Conservation (phyloP, 2,888 invertebrate genomes). For the Pyrrhia umbra region DNA sequence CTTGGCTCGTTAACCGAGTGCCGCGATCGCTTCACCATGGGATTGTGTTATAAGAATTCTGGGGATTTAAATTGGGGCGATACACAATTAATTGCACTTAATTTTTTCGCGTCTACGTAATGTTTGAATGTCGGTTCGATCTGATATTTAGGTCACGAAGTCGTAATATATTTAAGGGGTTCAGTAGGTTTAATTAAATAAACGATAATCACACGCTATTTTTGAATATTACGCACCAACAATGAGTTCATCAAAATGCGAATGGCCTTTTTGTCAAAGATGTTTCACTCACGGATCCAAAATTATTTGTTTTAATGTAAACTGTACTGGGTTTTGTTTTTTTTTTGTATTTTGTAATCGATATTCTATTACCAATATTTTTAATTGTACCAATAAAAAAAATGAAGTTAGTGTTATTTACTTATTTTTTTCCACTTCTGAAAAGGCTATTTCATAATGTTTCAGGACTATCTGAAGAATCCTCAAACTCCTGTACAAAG, state of each 20-base stretch:
- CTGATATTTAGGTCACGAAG: conserved; percentile 35
- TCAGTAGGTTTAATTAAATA: conserved; percentile 33
- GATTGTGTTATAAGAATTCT: too few relatives aligned
- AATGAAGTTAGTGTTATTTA: too few relatives aligned
- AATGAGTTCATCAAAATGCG: conserved; percentile 36
- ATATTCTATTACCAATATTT: too few relatives aligned
- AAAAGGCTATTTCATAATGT: too few relatives aligned
- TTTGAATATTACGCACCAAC: conserved; percentile 31
- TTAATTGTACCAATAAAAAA: too few relatives aligned
- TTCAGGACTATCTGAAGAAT: too few relatives aligned
- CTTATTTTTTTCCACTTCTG: too few relatives aligned
- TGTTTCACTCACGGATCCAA: background rate
- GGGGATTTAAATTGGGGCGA: conserved; percentile 1
- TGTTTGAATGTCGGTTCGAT: conserved; percentile 10
- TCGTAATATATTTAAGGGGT: conserved; percentile 10
- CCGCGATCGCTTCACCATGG: background rate
- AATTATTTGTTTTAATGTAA: conserved; percentile 1
- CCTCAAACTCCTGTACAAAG: too few relatives aligned
- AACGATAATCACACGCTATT: conserved; percentile 34
- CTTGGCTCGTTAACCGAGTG: too few relatives aligned
- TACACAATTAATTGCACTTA: background rate
- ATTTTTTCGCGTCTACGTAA: conserved; percentile 10
- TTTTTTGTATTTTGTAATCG: background rate
- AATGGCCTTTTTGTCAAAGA: conserved; percentile 11
- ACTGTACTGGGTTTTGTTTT: background rate